Evolutionary conservation across 2,113 vertebrate species (phyloP).

Genomic region (Petaurus breviceps): DNA sequence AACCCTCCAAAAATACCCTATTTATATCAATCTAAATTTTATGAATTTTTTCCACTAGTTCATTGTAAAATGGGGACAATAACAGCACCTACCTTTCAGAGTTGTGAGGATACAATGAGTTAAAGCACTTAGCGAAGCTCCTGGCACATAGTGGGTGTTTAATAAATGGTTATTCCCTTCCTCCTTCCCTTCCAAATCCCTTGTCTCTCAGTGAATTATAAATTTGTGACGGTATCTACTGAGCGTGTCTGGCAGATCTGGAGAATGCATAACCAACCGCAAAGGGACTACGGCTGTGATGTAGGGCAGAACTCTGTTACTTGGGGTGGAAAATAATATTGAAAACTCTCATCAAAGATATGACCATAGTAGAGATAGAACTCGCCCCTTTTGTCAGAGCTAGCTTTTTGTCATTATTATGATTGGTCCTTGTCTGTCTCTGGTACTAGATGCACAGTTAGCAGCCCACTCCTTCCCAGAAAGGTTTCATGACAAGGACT

Average conservation of each 20-base stretch:
- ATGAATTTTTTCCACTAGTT: too few relatives aligned
- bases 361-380: background rate
- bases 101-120: too few relatives aligned
- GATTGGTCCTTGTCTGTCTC: background rate
- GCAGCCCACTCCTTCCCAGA: background rate
- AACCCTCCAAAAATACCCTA: too few relatives aligned
- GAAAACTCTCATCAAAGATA: background rate
- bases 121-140: background rate
- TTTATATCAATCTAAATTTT: too few relatives aligned
- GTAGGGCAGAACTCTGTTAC: constrained; percentile 21
- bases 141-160: background rate
- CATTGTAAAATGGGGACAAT: too few relatives aligned
- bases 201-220: background rate
- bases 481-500: background rate
- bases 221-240: background rate
- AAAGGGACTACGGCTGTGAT: constrained; percentile 38
- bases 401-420: too few relatives aligned
- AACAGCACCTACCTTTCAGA: background rate
- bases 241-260: background rate
- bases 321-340: background rate
- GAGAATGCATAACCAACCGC: constrained; percentile 2
- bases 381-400: background rate
- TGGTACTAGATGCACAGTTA: background rate
- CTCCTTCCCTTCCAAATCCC: background rate
- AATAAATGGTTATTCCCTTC: background rate